Evolutionary conservation across 2,797 vertebrate species (phyloP), one percentile per base, ranked within the genome.

Genomic region (Chaenodraco wilsoni): DNA sequence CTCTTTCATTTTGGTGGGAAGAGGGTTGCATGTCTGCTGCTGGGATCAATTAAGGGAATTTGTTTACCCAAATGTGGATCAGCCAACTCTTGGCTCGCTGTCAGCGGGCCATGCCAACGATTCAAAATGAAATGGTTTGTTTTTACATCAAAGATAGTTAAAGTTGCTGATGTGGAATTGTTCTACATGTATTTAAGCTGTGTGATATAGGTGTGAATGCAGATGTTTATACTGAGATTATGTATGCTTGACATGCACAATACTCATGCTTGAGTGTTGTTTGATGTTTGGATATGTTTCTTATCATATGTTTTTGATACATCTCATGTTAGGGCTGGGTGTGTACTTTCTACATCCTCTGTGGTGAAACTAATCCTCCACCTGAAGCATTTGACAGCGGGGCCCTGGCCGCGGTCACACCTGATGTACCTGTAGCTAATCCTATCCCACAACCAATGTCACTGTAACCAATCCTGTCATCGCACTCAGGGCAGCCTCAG

Each of bases 401-500:
- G 65, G 66, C 72, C 84, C 85, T 84, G 81, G 86, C 87, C 56
- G 62, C 59, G 62, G 91, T 94, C 89, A 91, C 91, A 92, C 91
- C 92, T 90, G 84, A 92, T 84, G 81, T 86, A 92, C 88, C 89
- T 92, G 88, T 82, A 89, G 88, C 83, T 94, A 93, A 93, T 94
- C 92, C 91, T 69, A 85, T 92, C 87, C 83, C 74, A 85, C 90
- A 87, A 83, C 87, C 84, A 43, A 89, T 78, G 83, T 89, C 82
- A 33, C 86, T 87, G 89, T 88, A 91, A 89, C 84, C 91, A 93
- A 91, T 92, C 91, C 88, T 79, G 87, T 93, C 91, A 86, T 78
- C 89, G 84, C 82, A 72, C 79, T 79, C 69, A 46, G 82, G 64
- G 84, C 71, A 68, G 66, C 87, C 78, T 69, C 78, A 40, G 72